phyloP scores from a whole-genome alignment of 2,797 vertebrate species.

The Cuniculus paca region DNA sequence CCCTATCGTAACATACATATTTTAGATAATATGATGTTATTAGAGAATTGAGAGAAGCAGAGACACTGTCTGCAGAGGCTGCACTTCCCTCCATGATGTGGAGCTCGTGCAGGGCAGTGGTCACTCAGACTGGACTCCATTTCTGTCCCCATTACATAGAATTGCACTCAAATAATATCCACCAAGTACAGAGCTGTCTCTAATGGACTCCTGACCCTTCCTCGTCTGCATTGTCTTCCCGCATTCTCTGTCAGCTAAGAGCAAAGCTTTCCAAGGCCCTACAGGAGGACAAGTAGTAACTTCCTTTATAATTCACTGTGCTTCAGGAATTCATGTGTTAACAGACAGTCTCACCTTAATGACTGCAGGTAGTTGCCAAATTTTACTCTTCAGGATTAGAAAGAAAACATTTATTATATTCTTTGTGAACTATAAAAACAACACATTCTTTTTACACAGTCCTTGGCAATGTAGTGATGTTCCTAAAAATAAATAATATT shows the following conservation, averaged over 20 bases:
- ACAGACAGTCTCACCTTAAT: neutral
- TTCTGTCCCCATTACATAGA: neutral
- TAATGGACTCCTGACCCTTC: neutral
- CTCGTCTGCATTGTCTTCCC: neutral
- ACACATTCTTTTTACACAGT: neutral
- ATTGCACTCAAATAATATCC: neutral
- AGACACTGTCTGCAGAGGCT: neutral
- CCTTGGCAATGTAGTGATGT: neutral
- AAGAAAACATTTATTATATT: neutral
- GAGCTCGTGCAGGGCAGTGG: neutral
- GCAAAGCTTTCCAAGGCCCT: neutral
- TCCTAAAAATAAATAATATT: neutral
- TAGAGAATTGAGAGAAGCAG: neutral
- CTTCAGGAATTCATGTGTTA: neutral
- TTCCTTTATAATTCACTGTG: neutral
- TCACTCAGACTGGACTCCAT: neutral
- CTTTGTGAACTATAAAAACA: neutral
- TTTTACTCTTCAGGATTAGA: neutral
- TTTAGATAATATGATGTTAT: neutral
- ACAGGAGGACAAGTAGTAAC: neutral
- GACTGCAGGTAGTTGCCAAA: neutral
- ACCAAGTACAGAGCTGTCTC: neutral
- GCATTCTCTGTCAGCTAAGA: neutral
- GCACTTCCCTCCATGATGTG: fast-evolving
- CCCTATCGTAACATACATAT: neutral